These are phyloP conservation scores for Nomada goodeniana DNA, from an alignment of 2,888 invertebrate species.

Conservation along the genomic window DNA sequence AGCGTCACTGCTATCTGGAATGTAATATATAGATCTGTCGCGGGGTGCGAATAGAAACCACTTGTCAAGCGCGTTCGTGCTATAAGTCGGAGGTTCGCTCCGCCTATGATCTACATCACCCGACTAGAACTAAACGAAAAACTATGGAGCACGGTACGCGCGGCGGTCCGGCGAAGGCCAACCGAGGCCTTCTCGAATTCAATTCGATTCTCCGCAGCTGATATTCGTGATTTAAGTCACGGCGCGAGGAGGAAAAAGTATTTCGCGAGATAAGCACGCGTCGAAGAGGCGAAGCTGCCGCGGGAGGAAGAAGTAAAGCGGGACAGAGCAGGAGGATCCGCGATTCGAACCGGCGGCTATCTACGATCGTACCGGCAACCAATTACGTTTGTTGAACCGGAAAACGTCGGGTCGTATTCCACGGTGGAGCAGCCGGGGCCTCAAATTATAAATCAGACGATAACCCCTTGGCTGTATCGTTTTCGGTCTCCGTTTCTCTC, in stretches of 20 bases:
- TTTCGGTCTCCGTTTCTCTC: conserved; percentile 54
- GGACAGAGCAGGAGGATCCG: conserved; percentile 47
- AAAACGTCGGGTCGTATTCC: conserved; percentile 78
- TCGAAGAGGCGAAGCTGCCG: conserved; percentile 31
- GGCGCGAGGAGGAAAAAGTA: conserved; percentile 48
- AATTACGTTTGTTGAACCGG: conserved; percentile 83
- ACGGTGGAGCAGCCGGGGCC: conserved; percentile 71
- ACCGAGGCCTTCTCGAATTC: conserved; percentile 21
- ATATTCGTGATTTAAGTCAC: conserved; percentile 59
- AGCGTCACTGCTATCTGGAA: too few species aligned
- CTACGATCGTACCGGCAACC: conserved; percentile 78
- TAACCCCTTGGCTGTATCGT: conserved; percentile 70
- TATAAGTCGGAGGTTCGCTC: too few species aligned
- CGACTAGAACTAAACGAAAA: background rate
- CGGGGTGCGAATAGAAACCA: too few species aligned
- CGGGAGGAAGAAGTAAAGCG: conserved; percentile 5
- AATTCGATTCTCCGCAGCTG: conserved; percentile 37
- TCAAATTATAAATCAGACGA: conserved; percentile 81
- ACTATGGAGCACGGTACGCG: background rate
- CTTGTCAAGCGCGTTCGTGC: too few species aligned
- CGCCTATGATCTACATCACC: too few species aligned
- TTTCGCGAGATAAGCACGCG: conserved; percentile 60
- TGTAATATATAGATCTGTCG: too few species aligned
- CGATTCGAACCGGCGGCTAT: conserved; percentile 73
- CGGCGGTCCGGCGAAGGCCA: background rate